phyloP scores from a whole-genome alignment of 92 coral and sea anemone species.

The Epizoanthus rinbou region DNA sequence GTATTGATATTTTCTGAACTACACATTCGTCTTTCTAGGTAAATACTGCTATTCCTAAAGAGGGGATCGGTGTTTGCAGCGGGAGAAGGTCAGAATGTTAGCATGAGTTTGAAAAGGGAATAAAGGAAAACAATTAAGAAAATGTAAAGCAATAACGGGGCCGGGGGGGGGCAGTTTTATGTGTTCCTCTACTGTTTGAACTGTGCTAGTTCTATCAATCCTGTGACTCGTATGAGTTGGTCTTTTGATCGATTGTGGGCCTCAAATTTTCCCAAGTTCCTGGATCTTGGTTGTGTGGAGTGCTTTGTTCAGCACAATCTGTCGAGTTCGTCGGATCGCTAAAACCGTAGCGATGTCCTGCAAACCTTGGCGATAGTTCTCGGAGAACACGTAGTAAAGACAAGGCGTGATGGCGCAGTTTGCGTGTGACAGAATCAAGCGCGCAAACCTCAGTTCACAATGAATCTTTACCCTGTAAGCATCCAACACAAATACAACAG shows the following conservation, averaged over 20 bases:
- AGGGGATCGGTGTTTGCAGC: too few species aligned
- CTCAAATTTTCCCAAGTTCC: neutral
- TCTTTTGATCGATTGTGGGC: neutral
- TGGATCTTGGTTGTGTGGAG: neutral
- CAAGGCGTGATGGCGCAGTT: slow-evolving; percentile 29
- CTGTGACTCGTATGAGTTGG: neutral
- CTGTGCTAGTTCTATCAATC: neutral
- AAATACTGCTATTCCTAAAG: too few species aligned
- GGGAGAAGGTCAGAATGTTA: too few species aligned
- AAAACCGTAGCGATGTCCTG: neutral
- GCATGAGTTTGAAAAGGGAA: too few species aligned
- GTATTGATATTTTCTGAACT: too few species aligned
- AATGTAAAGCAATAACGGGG: too few species aligned
- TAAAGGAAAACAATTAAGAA: too few species aligned
- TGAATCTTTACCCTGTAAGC: slow-evolving; percentile 4
- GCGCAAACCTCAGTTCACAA: slow-evolving; percentile 26
- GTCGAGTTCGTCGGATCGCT: neutral
- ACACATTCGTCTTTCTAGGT: too few species aligned
- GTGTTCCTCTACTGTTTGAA: neutral
- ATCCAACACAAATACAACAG: slow-evolving; percentile 28
- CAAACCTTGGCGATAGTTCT: slow-evolving; percentile 15
- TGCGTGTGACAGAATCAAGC: slow-evolving; percentile 15
- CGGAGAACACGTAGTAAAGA: slow-evolving; percentile 25
- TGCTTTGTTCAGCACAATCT: neutral
- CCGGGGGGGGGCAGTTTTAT: too few species aligned